Base-by-base conservation (phyloP, 2,888 invertebrate genomes). In the Leptinotarsa haldemani region DNA sequence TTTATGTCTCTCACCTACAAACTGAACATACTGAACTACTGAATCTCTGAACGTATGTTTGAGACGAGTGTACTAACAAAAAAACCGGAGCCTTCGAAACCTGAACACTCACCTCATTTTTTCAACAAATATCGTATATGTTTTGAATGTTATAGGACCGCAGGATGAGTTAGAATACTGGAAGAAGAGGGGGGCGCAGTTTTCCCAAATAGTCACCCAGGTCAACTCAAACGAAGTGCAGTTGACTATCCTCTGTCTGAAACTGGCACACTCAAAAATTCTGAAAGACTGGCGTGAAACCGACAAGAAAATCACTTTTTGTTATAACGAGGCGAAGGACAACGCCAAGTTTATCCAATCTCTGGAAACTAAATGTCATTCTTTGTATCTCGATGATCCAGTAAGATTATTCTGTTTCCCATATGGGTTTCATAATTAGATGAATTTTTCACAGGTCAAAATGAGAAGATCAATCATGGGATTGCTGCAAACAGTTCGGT, bases 81-180 rank as follows among this genome's bases (percentile, higher is more conserved):
- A 5, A 30, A 30, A 30, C 1, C 30, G 30, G 1, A 30, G 7
- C 30, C 30, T 7, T 7, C 30, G 7, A 30, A 30, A 30, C 7
- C 7, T 30, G 30, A 30, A 30, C 1, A 30, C 5, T 30, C 5
- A 30, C 30, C 5, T 30, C 1, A 30, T 30, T 40, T 40, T 40
- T 40, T 9, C 9, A 40, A 40, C 40, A 40, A 9, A 9, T 9
- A 0, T 40, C 40, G 2, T 9, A 40, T 9, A 58, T 22, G 1
- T 61, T 20, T 25, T 50, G 46, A n/a, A 46, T n/a, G 48, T 79
- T 73, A 88, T 88, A 82, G 97, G 97, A 0, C 98, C 98, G 0
- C 95, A 97, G 84, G 97, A 98, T 83, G 98, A 98, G 85, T 89
- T 98, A 53, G 96, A 96, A 82, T 98, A 98, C 87, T 98, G 98